Base-by-base conservation (phyloP, 2,888 invertebrate genomes). In the Blera fallax region DNA sequence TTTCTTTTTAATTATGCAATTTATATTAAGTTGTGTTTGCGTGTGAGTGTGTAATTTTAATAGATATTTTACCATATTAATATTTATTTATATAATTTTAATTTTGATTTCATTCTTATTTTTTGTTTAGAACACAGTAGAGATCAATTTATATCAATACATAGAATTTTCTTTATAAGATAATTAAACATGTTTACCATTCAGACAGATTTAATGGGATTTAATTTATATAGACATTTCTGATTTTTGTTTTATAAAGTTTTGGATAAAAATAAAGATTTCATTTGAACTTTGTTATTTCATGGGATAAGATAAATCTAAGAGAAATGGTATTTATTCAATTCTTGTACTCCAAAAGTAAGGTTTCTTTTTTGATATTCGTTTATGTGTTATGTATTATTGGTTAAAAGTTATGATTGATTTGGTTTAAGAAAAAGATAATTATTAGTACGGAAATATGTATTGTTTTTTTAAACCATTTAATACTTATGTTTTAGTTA, bases 81-180 rank as follows among this genome's bases (percentile, higher is more conserved):
- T 69, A 78, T 72, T 62, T 85, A 87, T 83, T 79, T 65, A 77
- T 80, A 77, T 84, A 69, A 73, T 80, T 87, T 50, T 83, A 77
- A 87, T 87, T 81, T 80, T 60, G 69, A 64, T 83, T 82, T 58
- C 50, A 56, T 78, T 67, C 73, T 72, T 78, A 16, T 14, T 76
- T 78, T 65, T 78, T 67, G 74, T 85, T 88, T 89, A 90, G 91
- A 90, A 90, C 90, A 90, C 89, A 89, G 87, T 89, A 89, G 90
- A 90, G 90, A 91, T 91, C 90, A 90, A 89, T 89, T 88, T 87
- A 85, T 80, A 85, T 79, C 74, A 76, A 85, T 76, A 81, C 85
- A 81, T 81, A 81, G 81, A 78, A n/a, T 67, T 48, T 60, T 43
- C 10, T 40, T 37, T 50, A 4, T 24, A 56, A 67, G 67, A 74